A percentile compares a stretch with the other conserved stretches of the same genome.
These are phyloP conservation scores for Takifugu rubripes DNA, from an alignment of 2,797 vertebrate genomes.

Conservation along the genomic window DNA sequence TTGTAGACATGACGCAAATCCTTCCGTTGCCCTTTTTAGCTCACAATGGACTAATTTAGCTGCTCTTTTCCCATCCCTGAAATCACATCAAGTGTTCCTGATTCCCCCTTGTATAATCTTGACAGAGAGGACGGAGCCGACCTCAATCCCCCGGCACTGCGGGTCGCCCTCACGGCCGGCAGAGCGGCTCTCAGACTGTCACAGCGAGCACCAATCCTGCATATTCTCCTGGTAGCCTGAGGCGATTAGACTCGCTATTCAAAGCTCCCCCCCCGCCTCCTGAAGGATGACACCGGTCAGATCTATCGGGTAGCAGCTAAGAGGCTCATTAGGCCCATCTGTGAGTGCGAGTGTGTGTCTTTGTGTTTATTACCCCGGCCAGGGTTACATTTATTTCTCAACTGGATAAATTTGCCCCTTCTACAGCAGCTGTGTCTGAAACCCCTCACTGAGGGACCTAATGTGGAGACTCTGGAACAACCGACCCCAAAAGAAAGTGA, in stretches of 20 bases:
- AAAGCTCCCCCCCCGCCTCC: slow-evolving; percentile 44
- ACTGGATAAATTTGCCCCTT: slow-evolving; percentile 7
- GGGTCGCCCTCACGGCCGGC: slow-evolving; percentile 46
- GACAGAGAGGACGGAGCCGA: slow-evolving; percentile 38
- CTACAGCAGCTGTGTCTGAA: slow-evolving; percentile 5
- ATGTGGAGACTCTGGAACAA: slow-evolving; percentile 24
- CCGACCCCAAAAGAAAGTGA: slow-evolving; percentile 1
- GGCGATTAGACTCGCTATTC: slow-evolving; percentile 69
- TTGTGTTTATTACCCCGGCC: slow-evolving; percentile 2
- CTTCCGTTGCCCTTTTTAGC: slow-evolving; percentile 2
- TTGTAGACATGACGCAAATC: slow-evolving; percentile 4
- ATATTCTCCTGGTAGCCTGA: slow-evolving; percentile 48
- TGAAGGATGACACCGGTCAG: slow-evolving; percentile 33
- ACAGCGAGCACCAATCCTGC: slow-evolving; percentile 32
- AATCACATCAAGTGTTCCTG: slow-evolving; percentile 25
- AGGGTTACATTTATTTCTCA: slow-evolving; percentile 26
- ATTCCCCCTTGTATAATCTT: slow-evolving; percentile 36
- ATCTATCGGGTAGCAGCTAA: slow-evolving; percentile 27
- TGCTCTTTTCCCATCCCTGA: slow-evolving; percentile 14
- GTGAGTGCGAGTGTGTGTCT: background rate
- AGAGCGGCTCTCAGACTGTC: slow-evolving; percentile 33
- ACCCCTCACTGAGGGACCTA: slow-evolving; percentile 49
- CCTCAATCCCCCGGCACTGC: slow-evolving; percentile 61
- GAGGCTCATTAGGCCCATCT: slow-evolving; percentile 23
- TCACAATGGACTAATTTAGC: slow-evolving; percentile 11